These are phyloP conservation scores for Scarus forsteni DNA, from an alignment of 2,797 vertebrate species.

Conservation along the genomic window DNA sequence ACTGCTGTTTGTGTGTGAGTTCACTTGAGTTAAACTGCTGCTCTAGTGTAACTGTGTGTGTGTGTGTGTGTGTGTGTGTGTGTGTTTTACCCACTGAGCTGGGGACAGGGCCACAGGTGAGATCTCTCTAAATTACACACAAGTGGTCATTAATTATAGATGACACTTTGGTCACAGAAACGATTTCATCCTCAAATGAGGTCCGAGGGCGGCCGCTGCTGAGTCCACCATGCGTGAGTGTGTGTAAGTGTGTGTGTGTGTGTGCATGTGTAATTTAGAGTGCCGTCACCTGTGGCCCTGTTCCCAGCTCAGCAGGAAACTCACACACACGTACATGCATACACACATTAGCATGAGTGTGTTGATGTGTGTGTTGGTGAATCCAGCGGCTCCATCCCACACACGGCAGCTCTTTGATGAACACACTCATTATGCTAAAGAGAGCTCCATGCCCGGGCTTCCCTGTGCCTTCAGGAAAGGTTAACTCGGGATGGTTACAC, in stretches of 20 bases:
- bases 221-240: conserved; percentile 75
- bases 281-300: conserved; percentile 88
- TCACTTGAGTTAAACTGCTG: background rate
- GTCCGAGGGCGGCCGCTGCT: conserved; percentile 76
- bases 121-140: conserved; percentile 90
- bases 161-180: conserved; percentile 88
- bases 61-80: conserved; percentile 50
- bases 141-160: conserved; percentile 93
- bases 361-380: conserved; percentile 58
- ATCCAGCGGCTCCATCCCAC: conserved; percentile 76
- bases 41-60: conserved; percentile 12
- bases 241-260: conserved; percentile 35
- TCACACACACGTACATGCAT: conserved; percentile 16
- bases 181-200: conserved; percentile 92
- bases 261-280: conserved; percentile 81
- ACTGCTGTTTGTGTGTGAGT: background rate
- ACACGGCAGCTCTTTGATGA: conserved; percentile 85
- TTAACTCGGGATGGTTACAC: conserved; percentile 88
- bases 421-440: conserved; percentile 90
- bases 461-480: conserved; percentile 87
- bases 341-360: conserved; percentile 39
- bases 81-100: conserved; percentile 69
- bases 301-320: conserved; percentile 72
- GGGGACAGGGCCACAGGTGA: conserved; percentile 88
- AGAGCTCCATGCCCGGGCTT: conserved; percentile 84